These are phyloP conservation scores for Asobara japonica DNA, from an alignment of 1,140 invertebrate species.

Conservation along the genomic window DNA sequence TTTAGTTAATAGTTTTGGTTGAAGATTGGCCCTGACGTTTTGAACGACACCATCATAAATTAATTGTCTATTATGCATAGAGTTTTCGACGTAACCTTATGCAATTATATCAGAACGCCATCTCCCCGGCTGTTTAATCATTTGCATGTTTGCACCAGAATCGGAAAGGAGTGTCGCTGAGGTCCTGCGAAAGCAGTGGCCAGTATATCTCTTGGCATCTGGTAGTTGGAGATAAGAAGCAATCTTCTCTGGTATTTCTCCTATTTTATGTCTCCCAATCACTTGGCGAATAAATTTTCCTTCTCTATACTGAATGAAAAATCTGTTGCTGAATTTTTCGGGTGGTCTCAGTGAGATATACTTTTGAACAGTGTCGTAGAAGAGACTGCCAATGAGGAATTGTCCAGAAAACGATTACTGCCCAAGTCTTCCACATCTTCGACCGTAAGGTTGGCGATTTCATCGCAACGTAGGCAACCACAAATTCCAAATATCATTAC, in stretches of 20 bases:
- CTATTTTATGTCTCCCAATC: background rate
- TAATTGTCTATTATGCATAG: background rate
- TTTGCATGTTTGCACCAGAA: background rate
- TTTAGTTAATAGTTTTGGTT: background rate
- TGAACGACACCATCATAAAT: background rate
- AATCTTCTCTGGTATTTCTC: background rate
- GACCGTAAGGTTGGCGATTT: constrained; percentile 34
- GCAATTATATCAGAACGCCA: background rate
- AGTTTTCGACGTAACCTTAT: background rate
- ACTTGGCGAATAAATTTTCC: background rate
- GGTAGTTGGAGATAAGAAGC: background rate
- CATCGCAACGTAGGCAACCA: constrained; percentile 33
- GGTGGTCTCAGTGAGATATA: background rate
- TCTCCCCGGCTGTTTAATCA: background rate
- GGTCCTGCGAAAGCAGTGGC: background rate
- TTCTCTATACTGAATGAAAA: background rate
- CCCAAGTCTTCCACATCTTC: constrained; percentile 33
- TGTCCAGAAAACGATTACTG: background rate
- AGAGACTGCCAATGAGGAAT: background rate
- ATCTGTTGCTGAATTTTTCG: background rate
- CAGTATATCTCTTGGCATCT: background rate
- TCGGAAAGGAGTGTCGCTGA: background rate
- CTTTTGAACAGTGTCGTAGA: background rate
- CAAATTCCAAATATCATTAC: constrained; percentile 28
- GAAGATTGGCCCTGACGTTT: background rate